phyloP scores from a whole-genome alignment of 2,797 vertebrate species.

The Enteromius radiatus region DNA sequence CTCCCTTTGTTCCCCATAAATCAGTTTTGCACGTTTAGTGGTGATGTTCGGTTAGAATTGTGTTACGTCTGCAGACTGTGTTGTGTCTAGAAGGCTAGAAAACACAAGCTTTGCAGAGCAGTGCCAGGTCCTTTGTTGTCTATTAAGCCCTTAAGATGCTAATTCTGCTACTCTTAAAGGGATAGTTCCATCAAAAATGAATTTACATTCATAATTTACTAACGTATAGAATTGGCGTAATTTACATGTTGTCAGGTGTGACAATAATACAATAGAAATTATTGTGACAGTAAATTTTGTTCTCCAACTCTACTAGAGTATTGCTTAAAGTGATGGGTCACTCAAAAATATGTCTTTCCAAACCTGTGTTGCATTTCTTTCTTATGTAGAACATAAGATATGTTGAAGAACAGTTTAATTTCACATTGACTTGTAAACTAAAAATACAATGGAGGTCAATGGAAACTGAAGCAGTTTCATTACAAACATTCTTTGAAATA shows the following conservation, averaged over 20 bases:
- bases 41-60: neutral
- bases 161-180: neutral
- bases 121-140: neutral
- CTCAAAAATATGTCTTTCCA: neutral
- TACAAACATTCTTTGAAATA: neutral
- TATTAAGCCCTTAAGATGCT: neutral
- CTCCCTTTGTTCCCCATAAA: conserved; percentile 10
- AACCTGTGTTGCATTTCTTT: neutral
- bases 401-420: neutral
- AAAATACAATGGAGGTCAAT: neutral
- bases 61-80: neutral
- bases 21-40: neutral
- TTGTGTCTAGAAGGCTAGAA: neutral
- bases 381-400: neutral
- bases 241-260: neutral
- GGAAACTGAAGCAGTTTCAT: neutral
- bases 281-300: neutral
- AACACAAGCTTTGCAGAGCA: conserved; percentile 12
- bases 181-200: neutral
- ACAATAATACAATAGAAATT: neutral
- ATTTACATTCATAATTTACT: neutral
- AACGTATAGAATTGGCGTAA: neutral
- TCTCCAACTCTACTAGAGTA: too few species aligned
- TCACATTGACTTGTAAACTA: neutral
- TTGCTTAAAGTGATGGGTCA: neutral